Conservation (phyloP, 1,140 invertebrate genomes). For the Trialeurodes vaporariorum region DNA sequence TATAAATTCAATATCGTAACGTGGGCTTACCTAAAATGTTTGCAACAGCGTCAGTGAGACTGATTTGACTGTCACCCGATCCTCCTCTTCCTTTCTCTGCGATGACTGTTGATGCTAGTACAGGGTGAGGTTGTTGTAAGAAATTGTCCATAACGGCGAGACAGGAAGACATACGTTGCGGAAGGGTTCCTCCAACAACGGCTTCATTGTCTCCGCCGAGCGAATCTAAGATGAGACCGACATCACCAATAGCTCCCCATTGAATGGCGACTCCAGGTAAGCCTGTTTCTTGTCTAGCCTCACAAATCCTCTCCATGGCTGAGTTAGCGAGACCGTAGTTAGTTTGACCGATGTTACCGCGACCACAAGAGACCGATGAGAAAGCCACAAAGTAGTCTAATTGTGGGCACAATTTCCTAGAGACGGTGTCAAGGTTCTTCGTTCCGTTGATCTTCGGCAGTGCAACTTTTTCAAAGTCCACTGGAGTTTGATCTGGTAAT, state of each 20-base stretch:
- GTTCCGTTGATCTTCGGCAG: slow-evolving; percentile 53
- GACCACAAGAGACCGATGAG: slow-evolving; percentile 86
- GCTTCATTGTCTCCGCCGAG: slow-evolving; percentile 75
- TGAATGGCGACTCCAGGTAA: slow-evolving; percentile 80
- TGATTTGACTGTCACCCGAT: slow-evolving; percentile 36
- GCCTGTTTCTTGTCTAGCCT: slow-evolving; percentile 66
- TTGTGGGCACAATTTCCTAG: slow-evolving; percentile 57
- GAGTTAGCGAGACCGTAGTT: slow-evolving; percentile 96
- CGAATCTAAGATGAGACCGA: slow-evolving; percentile 77
- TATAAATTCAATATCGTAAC: no score
- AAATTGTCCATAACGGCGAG: slow-evolving; percentile 74
- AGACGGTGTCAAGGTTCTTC: slow-evolving; percentile 58
- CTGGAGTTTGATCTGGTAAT: slow-evolving; percentile 74
- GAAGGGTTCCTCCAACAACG: slow-evolving; percentile 81
- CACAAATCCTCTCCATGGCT: slow-evolving; percentile 87
- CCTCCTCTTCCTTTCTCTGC: slow-evolving; percentile 54
- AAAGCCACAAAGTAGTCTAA: slow-evolving; percentile 88
- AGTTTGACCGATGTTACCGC: slow-evolving; percentile 86
- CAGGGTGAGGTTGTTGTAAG: slow-evolving; percentile 73
- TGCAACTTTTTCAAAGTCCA: slow-evolving; percentile 61
- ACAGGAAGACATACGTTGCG: slow-evolving; percentile 84
- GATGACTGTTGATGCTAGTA: slow-evolving; percentile 68
- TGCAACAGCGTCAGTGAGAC: slow-evolving; percentile 58
- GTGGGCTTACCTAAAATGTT: slow-evolving; percentile 74
- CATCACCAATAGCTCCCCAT: slow-evolving; percentile 96